Evolutionary conservation across 1,140 invertebrate species (phyloP).

Genomic region (Brachionus calyciflorus): DNA sequence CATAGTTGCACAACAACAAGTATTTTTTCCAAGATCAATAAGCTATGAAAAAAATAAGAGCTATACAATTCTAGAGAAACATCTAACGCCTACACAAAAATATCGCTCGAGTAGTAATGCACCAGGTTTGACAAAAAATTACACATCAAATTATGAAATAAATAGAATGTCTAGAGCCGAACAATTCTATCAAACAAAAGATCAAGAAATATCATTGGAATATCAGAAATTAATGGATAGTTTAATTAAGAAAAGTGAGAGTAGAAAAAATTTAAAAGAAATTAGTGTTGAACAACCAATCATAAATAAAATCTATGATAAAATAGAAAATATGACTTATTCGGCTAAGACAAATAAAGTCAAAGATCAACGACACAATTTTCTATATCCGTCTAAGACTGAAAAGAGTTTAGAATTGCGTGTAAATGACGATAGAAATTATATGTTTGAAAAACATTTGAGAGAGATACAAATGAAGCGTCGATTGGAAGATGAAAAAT

Average conservation of each 20-base stretch:
- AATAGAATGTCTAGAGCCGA: background rate
- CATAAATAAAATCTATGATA: background rate
- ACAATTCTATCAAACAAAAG: background rate
- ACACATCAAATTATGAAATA: background rate
- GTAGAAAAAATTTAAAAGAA: background rate
- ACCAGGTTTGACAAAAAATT: background rate
- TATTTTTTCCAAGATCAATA: background rate
- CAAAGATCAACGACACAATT: background rate
- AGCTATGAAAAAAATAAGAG: slow-evolving; percentile 19
- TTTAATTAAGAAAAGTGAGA: background rate
- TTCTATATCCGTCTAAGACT: background rate
- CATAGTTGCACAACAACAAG: no score
- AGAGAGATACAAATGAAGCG: slow-evolving; percentile 4
- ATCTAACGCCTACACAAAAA: background rate
- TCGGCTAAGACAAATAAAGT: background rate
- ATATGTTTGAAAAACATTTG: background rate
- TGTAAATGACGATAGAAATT: background rate
- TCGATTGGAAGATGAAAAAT: background rate
- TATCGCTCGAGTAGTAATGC: background rate
- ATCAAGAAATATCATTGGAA: background rate
- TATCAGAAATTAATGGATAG: background rate
- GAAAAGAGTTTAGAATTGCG: background rate
- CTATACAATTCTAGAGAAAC: background rate
- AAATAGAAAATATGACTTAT: background rate
- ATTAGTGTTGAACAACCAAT: background rate